Percentiles rank a stretch among this genome's conserved stretches.
These are phyloP conservation scores for Cygnus buccinator DNA, from an alignment of 2,113 vertebrate species.

Conservation along the genomic window DNA sequence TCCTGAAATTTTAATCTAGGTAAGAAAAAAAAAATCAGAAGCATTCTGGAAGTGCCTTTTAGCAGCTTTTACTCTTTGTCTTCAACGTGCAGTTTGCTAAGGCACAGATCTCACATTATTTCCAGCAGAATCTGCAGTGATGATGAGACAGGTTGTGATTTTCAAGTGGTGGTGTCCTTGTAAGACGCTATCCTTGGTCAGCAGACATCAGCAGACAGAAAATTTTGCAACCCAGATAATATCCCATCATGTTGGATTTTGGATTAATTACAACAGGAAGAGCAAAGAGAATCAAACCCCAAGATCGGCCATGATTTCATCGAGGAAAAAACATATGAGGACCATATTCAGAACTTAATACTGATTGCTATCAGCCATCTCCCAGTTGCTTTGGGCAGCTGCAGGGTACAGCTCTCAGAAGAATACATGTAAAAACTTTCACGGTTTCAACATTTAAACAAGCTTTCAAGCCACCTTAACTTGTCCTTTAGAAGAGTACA, in stretches of 20 bases:
- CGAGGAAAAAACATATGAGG: background rate
- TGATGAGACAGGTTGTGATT: background rate
- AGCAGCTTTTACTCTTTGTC: background rate
- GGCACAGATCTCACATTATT: background rate
- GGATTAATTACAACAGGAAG: background rate
- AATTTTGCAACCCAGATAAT: background rate
- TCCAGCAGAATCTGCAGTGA: background rate
- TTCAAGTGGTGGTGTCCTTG: background rate
- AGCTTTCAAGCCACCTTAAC: background rate
- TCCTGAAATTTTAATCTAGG: background rate
- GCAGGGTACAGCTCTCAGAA: background rate
- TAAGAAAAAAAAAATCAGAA: background rate
- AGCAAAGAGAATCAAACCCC: background rate
- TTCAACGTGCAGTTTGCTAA: background rate
- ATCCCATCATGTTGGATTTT: background rate
- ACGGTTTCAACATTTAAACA: background rate
- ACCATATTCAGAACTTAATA: background rate
- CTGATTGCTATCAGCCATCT: background rate
- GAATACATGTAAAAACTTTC: background rate
- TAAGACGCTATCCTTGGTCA: background rate
- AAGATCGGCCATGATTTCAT: background rate
- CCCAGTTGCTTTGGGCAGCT: background rate
- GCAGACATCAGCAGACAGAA: background rate
- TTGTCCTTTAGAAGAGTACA: background rate
- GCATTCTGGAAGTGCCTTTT: background rate